Conservation (phyloP, 2,888 invertebrate species). For the Antheraea yamamai region DNA sequence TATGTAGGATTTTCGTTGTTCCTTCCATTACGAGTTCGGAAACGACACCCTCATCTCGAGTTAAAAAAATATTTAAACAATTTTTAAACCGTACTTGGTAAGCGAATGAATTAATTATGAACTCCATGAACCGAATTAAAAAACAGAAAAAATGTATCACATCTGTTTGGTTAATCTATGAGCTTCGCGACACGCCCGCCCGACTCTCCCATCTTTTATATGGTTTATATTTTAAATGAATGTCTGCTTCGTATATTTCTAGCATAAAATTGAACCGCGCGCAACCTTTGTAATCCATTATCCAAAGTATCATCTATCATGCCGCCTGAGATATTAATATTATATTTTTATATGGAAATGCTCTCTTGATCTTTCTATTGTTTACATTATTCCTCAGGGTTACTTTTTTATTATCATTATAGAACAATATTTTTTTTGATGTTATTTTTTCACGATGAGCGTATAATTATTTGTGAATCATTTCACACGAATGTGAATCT, state of each 20-base stretch:
- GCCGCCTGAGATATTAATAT: conserved; percentile 8
- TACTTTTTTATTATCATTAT: not conserved
- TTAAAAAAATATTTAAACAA: not conserved
- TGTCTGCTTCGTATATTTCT: not conserved
- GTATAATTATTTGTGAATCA: too few species aligned
- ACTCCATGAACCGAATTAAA: too few species aligned
- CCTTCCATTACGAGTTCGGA: not conserved
- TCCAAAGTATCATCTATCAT: not conserved
- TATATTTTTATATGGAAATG: not conserved
- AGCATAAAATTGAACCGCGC: not conserved
- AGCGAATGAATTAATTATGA: too few species aligned
- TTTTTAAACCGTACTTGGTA: too few species aligned
- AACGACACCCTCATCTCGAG: not conserved
- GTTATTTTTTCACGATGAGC: not conserved
- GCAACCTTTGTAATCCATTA: conserved; percentile 1
- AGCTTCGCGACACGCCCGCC: not conserved
- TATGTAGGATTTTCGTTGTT: not conserved
- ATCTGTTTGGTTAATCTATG: not conserved
- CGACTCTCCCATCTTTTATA: not conserved
- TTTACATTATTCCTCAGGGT: not conserved
- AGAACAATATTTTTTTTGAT: not conserved
- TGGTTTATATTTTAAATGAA: not conserved
- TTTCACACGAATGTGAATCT: too few species aligned
- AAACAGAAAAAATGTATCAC: not conserved
- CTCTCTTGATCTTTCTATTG: not conserved